Base-by-base conservation (phyloP, 2,888 invertebrate genomes). In the Drosophila trichaetosa region DNA sequence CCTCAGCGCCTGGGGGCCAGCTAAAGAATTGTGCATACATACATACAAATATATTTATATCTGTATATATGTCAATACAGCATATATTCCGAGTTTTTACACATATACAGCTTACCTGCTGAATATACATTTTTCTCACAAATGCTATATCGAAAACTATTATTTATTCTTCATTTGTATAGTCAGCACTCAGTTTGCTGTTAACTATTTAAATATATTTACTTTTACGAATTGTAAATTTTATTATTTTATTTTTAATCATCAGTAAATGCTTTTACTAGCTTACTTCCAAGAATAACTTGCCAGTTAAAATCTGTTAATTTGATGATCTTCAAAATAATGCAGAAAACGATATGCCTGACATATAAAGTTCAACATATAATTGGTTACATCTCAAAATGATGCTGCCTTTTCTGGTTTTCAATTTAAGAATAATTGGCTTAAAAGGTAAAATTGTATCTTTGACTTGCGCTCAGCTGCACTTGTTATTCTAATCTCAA, bases 401-500 rank as follows among this genome's bases (percentile, higher is more conserved):
- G 34, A 11, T 53, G 33, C 21, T 53, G 13, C n/a, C 13, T 13
- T 7, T 33, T 21, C n/a, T 13, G 31, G n/a, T 31, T 33, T 16
- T 53, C 53, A 21, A 21, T 21, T 21, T 16, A 5, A 27, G 5
- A 38, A 29, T 56, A 38, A 29, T 40, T 56, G 56, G n/a, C 56
- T n/a, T 29, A 8, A 54, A 27, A 27, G 31, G 46, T 31, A 21
- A 46, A 18, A 58, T 18, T 58, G 24, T 48, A 5, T 27, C 38
- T 53, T 53, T 24, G 34, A 54, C 36, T 40, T 56, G 56, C n/a
- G 38, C 56, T 59, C 51, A 34, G n/a, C 34, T 60, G 51, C 59
- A 60, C 59, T 59, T 59, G 59, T 36, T 34, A 29, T 51, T 60
- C 36, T 51, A 60, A 60, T 60, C 59, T 51, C n/a, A 13, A 29